Conservation (phyloP, 2,113 vertebrate species). For the Calyptomena viridis region DNA sequence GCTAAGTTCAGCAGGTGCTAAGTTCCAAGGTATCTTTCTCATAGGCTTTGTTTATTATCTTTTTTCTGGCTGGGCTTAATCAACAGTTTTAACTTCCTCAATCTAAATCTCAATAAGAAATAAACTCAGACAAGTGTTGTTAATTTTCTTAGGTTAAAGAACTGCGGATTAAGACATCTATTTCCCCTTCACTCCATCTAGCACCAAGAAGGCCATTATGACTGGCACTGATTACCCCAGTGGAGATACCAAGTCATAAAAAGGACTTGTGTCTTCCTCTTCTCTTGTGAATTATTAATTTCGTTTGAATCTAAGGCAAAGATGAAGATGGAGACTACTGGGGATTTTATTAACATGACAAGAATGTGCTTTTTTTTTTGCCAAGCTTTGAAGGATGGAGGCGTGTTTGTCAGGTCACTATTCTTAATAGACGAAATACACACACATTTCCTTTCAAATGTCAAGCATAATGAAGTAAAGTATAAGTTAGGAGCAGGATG, state of each 20-base stretch:
- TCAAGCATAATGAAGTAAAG: neutral
- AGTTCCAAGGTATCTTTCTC: neutral
- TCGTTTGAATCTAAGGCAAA: neutral
- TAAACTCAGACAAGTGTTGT: neutral
- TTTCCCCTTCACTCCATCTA: neutral
- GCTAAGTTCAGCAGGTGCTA: neutral
- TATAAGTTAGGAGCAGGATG: neutral
- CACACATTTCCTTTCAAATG: neutral
- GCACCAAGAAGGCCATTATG: neutral
- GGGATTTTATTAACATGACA: conserved; percentile 48
- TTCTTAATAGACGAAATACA: neutral
- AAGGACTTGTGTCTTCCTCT: neutral
- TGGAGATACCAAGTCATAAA: neutral
- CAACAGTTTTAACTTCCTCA: neutral
- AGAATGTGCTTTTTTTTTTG: conserved; percentile 37
- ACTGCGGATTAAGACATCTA: neutral
- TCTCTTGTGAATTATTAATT: neutral
- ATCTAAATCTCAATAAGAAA: neutral
- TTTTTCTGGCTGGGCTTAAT: neutral
- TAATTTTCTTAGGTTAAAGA: neutral
- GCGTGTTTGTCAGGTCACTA: conserved; percentile 6
- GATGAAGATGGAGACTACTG: neutral
- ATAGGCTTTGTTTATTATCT: neutral
- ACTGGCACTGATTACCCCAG: neutral
- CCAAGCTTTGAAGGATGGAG: neutral